A percentile compares a stretch with the other conserved stretches of the same genome.
phyloP scores from a whole-genome alignment of 1,140 invertebrate genomes.

The Cecropterus lyciades region DNA sequence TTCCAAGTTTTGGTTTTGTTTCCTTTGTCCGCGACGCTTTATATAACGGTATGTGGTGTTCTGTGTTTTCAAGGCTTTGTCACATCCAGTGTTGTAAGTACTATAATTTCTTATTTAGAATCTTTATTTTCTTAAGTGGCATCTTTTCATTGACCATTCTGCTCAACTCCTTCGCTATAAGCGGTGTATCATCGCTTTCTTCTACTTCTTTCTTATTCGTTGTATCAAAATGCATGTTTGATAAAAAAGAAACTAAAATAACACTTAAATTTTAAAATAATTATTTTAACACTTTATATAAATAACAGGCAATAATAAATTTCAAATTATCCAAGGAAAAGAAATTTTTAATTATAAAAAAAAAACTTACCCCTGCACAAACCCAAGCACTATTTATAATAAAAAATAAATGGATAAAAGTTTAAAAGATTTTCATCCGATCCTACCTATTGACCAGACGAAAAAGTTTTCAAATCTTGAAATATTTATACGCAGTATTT shows the following conservation, averaged over 20 bases:
- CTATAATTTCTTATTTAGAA: slow-evolving; percentile 4
- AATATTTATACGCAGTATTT: too few species aligned
- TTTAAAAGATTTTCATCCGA: too few species aligned
- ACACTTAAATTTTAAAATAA: neutral
- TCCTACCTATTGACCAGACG: too few species aligned
- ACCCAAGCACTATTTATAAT: too few species aligned
- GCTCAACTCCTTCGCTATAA: slow-evolving; percentile 33
- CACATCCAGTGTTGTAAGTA: slow-evolving; percentile 50
- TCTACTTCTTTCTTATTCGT: neutral
- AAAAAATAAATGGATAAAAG: too few species aligned
- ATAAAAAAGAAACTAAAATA: neutral
- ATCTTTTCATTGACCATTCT: slow-evolving; percentile 24
- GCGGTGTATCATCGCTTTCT: slow-evolving; percentile 19
- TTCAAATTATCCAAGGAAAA: too few species aligned
- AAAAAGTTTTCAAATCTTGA: neutral
- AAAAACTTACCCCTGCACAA: too few species aligned
- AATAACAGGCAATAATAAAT: too few species aligned
- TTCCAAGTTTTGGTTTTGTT: slow-evolving; percentile 82
- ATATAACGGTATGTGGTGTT: slow-evolving; percentile 55
- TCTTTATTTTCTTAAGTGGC: slow-evolving; percentile 15
- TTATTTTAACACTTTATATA: too few species aligned
- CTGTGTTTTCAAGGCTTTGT: slow-evolving; percentile 57
- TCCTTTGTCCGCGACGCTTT: slow-evolving; percentile 69
- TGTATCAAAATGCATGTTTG: slow-evolving; percentile 7
- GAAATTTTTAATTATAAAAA: too few species aligned